Percentiles rank a stretch among this genome's conserved stretches.
phyloP scores from a whole-genome alignment of 1,140 invertebrate species.

The Periplaneta americana region DNA sequence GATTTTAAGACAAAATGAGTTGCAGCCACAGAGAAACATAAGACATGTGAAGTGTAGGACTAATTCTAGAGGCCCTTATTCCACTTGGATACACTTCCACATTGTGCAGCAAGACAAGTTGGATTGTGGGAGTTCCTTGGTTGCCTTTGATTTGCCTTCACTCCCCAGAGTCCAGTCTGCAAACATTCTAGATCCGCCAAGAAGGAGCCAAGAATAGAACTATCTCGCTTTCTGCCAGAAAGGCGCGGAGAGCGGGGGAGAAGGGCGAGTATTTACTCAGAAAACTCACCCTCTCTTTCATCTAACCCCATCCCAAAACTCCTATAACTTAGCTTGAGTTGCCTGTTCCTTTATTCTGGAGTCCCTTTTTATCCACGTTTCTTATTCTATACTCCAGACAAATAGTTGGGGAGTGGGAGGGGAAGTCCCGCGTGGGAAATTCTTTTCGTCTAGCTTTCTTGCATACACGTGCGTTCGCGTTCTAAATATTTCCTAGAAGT shows the following conservation, averaged over 20 bases:
- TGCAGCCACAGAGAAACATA: not conserved
- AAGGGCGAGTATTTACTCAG: slow-evolving; percentile 1
- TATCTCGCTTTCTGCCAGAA: not conserved
- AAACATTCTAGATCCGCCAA: not conserved
- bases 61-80: slow-evolving; percentile 1
- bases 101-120: not conserved
- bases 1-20: too few species aligned
- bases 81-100: slow-evolving; percentile 2
- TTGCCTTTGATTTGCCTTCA: not conserved
- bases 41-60: not conserved
- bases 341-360: not conserved
- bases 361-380: not conserved
- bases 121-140: not conserved
- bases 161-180: slow-evolving; percentile 5
- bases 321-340: not conserved
- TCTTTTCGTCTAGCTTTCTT: too few species aligned
- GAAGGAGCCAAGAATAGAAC: not conserved
- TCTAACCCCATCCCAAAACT: not conserved
- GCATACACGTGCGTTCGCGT: too few species aligned
- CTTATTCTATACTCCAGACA: not conserved
- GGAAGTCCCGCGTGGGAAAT: not conserved
- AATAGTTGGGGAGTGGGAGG: not conserved
- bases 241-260: not conserved
- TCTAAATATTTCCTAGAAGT: too few species aligned
- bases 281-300: not conserved